These are phyloP conservation scores for Heterocephalus glaber DNA, from an alignment of 2,113 vertebrate species.

Conservation along the genomic window DNA sequence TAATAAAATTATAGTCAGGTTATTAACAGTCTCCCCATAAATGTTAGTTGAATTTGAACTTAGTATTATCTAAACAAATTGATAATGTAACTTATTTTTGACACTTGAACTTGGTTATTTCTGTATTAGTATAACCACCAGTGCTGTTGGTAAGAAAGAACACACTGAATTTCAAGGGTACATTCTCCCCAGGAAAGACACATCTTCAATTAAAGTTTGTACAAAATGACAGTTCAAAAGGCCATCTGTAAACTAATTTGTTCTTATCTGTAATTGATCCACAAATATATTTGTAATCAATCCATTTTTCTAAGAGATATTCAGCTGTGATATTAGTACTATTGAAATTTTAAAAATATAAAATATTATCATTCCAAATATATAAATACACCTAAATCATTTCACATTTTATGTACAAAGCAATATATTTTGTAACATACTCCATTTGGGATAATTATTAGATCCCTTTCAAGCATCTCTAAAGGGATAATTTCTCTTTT, in stretches of 20 bases:
- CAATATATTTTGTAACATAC: not conserved
- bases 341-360: slow-evolving; percentile 6
- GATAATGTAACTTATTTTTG: slow-evolving; percentile 28
- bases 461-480: not conserved
- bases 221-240: slow-evolving; percentile 49
- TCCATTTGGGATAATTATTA: not conserved
- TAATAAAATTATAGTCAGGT: not conserved
- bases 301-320: slow-evolving; percentile 14
- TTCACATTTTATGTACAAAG: not conserved
- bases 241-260: slow-evolving; percentile 30
- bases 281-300: slow-evolving; percentile 36
- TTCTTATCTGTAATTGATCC: not conserved
- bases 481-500: not conserved
- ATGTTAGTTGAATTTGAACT: not conserved
- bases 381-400: not conserved
- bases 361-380: slow-evolving; percentile 26
- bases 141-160: not conserved
- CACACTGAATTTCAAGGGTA: not conserved
- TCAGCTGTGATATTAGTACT: not conserved
- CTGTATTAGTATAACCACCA: not conserved
- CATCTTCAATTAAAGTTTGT: slow-evolving; percentile 24
- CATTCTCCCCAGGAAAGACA: not conserved
- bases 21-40: slow-evolving; percentile 8
- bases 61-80: not conserved
- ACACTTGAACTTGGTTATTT: slow-evolving; percentile 49